phyloP scores from a whole-genome alignment of 2,113 vertebrate genomes.

The Acrocephalus arundinaceus region DNA sequence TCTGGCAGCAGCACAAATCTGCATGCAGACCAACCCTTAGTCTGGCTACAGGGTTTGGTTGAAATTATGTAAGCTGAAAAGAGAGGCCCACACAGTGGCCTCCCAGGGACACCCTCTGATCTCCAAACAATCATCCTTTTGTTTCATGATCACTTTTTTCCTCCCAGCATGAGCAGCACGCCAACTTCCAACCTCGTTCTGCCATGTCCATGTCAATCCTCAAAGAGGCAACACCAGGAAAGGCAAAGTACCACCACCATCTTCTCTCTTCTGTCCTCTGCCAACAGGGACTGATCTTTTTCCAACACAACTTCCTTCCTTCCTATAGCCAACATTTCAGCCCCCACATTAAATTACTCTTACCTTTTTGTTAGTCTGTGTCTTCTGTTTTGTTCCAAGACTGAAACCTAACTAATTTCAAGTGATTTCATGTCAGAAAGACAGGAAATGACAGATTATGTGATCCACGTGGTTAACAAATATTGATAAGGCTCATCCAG shows the following conservation, averaged over 20 bases:
- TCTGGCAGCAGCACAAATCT: neutral
- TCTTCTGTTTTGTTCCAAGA: neutral
- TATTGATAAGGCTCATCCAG: neutral
- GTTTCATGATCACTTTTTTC: neutral
- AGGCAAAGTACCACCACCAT: neutral
- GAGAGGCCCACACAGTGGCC: neutral
- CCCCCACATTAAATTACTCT: neutral
- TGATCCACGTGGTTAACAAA: neutral
- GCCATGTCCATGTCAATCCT: neutral
- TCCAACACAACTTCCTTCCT: neutral
- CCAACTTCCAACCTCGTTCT: neutral
- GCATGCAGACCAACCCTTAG: neutral
- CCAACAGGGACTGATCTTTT: neutral
- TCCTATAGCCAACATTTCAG: neutral
- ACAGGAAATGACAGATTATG: neutral
- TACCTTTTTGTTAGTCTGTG: neutral
- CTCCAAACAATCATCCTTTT: neutral
- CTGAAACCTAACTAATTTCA: neutral
- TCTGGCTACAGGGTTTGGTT: neutral
- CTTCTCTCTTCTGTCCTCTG: neutral
- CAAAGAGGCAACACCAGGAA: neutral
- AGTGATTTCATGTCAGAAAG: neutral
- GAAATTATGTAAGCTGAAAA: neutral
- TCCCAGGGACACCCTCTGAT: neutral
- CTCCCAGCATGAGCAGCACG: neutral